These are phyloP conservation scores for Cherax quadricarinatus DNA, from an alignment of 1,140 invertebrate genomes.

Conservation along the genomic window DNA sequence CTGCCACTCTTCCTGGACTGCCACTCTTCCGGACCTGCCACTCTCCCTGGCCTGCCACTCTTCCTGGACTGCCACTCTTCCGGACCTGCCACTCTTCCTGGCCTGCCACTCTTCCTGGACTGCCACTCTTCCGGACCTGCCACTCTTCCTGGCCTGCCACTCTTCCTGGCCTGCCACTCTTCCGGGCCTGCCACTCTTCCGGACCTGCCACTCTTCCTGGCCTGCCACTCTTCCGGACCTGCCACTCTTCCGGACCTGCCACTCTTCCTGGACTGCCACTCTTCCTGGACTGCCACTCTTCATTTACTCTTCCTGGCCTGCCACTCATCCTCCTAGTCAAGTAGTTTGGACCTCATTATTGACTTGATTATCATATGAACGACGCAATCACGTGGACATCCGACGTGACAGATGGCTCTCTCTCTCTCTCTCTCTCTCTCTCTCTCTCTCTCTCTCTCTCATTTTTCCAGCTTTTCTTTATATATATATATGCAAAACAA, in stretches of 20 bases:
- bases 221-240: background rate
- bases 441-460: background rate
- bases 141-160: background rate
- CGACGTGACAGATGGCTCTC: slow-evolving; percentile 42
- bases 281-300: background rate
- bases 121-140: background rate
- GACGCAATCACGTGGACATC: slow-evolving; percentile 43
- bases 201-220: background rate
- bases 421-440: background rate
- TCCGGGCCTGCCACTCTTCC: too few species aligned
- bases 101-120: background rate
- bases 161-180: background rate
- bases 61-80: too few species aligned
- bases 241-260: background rate
- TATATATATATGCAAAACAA: too few species aligned
- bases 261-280: too few species aligned
- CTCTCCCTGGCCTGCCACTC: background rate
- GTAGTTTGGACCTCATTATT: slow-evolving; percentile 52
- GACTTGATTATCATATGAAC: slow-evolving; percentile 63
- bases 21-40: background rate
- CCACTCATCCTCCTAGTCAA: background rate
- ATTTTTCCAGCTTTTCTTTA: background rate
- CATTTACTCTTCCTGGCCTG: background rate
- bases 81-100: background rate
- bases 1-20: background rate